Base-by-base conservation (phyloP, 1,140 invertebrate genomes). In the Cecropterus lyciades region DNA sequence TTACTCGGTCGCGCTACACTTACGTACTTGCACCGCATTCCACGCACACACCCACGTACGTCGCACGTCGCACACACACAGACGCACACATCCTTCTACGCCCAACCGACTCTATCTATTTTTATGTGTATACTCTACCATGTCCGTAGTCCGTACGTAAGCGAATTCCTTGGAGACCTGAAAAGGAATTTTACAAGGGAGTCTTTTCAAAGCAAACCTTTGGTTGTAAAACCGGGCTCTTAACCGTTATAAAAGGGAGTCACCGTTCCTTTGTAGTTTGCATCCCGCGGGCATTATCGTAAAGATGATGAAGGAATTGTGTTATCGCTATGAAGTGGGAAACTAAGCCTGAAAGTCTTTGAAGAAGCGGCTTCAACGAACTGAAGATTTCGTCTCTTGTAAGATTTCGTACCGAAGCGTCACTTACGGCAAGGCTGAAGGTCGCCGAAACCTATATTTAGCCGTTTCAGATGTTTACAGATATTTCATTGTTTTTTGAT, bases 161-260 rank as follows among this genome's bases (percentile, higher is more conserved):
- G 69, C 70, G 75, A 82, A 86, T 81, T 86, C 89, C 84, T 81
- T 46, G 45, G 87, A 88, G 89, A 87, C 81, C 83, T 88, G 84
- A 90, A 87, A 90, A 87, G 81, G 78, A 87, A 84, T 84, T 87
- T 91, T 82, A 88, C 84, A 89, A 87, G 82, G 84, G 79, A 79
- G 70, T 79, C 78, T 82, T 87, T 88, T 90, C 68, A 82, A 80
- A 76, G 72, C 67, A 79, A 86, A 86, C 87, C 84, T 89, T 87
- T 79, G 75, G 75, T 72, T 83, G 84, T 85, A 86, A 86, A 85
- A 69, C 67, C 59, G 64, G 73, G 76, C 78, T 82, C 77, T 84
- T 81, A 80, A 75, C 79, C 73, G 77, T 84, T 80, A 78, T 77
- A 82, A 75, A 79, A 64, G 73, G 76, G 73, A 74, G 68, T 73